These are phyloP conservation scores for Euspilapteryx auroguttella DNA, from an alignment of 2,888 invertebrate genomes.

Conservation along the genomic window DNA sequence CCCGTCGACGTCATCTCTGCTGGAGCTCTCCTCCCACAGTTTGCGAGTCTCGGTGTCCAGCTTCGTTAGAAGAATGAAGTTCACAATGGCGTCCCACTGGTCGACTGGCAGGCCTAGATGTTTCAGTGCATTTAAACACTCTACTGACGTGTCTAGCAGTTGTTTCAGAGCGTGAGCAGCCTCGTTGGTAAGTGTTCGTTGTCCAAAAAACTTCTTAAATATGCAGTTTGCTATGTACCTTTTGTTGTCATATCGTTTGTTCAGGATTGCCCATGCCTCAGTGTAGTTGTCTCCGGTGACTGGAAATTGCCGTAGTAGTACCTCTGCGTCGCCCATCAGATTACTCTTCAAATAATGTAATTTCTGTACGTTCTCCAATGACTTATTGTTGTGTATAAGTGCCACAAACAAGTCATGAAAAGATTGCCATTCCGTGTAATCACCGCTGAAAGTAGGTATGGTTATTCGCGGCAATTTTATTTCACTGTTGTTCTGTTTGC, in stretches of 20 bases:
- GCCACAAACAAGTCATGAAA: constrained; percentile 9
- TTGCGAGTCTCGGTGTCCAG: constrained; percentile 11
- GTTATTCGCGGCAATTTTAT: too few species aligned
- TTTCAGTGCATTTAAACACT: constrained; percentile 11
- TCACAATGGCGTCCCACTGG: constrained; percentile 3
- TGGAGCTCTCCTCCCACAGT: constrained; percentile 9
- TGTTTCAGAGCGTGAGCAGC: constrained; percentile 9
- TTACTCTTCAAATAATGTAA: too few species aligned
- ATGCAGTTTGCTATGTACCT: constrained; percentile 8
- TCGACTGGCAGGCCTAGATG: constrained; percentile 9
- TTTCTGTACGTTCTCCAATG: constrained; percentile 8
- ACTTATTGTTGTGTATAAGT: constrained; percentile 6
- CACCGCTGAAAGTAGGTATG: constrained; percentile 8
- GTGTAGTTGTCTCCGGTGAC: constrained; percentile 8
- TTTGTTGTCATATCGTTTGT: constrained; percentile 9
- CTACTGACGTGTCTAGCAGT: constrained; percentile 11
- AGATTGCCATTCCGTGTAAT: constrained; percentile 8
- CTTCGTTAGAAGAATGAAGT: constrained; percentile 5
- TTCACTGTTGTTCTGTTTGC: too few species aligned
- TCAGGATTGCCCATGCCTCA: constrained; percentile 9
- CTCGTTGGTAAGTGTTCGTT: constrained; percentile 8
- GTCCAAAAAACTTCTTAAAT: constrained; percentile 10
- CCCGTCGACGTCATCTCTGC: constrained; percentile 7
- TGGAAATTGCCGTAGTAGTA: constrained; percentile 6
- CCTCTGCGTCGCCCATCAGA: constrained; percentile 9